Evolutionary conservation across 2,888 invertebrate species (phyloP), one percentile per base, ranked within the genome.

Genomic region (Synanthedon tipuliformis): DNA sequence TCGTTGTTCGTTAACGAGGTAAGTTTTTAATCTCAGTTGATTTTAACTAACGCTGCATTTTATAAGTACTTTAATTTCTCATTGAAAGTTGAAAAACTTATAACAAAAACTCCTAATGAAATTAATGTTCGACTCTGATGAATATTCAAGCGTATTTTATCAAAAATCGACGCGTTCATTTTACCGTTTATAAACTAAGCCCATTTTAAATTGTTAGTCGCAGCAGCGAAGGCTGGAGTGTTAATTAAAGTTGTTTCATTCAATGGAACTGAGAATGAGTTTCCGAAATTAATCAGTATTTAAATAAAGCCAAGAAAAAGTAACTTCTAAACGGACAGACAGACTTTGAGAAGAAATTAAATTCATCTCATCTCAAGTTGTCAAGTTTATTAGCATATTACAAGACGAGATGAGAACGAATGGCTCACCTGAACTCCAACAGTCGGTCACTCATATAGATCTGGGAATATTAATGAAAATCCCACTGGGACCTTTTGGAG

Each of bases 241-340:
- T 79, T 83, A 81, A 84, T 84, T 83, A 81, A 84, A 82, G 73
- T 81, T 78, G 74, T 80, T 82, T 78, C 73, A 78, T 81, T 79
- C 72, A 73, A 78, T 76, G 76, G 76, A 78, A 78, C 71, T 72
- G 75, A 76, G 77, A 78, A 74, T 75, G 75, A 79, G 75, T 76
- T 80, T 66, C 71, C 71, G 64, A 80, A 82, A 84, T 83, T 81
- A 81, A 84, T 82, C 78, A 78, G 73, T 78, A 75, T 77, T 76
- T 73, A 68, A 78, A 75, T 75, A 75, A 34, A 79, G 68, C 69
- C 57, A 67, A 57, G 57, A 77, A 79, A 81, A 81, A 80, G 74
- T 70, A 79, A 78, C 73, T 78, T 77, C 66, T 70, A 68, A 77
- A 72, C 68, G 71, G 68, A 62, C 66, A 67, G 70, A 69, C 68